Evolutionary conservation across 2,888 invertebrate genomes (phyloP), one percentile per base, ranked within the genome.

Genomic region (Ophion costatus): DNA sequence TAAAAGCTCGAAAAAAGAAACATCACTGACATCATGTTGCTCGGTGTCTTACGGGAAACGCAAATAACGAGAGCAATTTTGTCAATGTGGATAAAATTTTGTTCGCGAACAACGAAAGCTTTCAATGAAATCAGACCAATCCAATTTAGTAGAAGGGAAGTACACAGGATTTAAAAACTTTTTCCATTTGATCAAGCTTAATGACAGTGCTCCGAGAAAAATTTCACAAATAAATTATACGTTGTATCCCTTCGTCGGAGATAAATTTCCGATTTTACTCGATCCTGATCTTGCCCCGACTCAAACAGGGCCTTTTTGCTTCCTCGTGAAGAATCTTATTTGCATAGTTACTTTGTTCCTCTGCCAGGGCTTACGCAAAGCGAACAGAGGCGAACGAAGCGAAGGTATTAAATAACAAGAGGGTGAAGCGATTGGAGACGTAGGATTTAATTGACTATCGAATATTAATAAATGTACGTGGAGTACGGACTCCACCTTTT

Each of bases 391-490:
- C 29, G n/a, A 11, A 29, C 1, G 42, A 45, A 74, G 66, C 14
- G 42, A 14, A n/a, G 22, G 14, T n/a, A 66, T 73, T 59, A n/a
- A 74, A 73, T 66, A 45, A 69, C 38, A n/a, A 59, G 69, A 22
- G 57, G 45, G 45, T 14, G 29, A 51, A 51, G 29, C n/a, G 45
- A 70, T 56, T 14, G 64, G 38, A 38, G 11, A 3, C 3, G 17
- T 38, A 17, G 38, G 42, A 61, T 79, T 56, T 51, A 61, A 70
- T 70, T 70, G 70, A 70, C 59, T 51, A 79, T 70, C 45, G 20
- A 17, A 45, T 78, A 78, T 69, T 78, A 61, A 78, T 78, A 61
- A 70, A 70, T 63, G 70, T 63, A n/a, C 78, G 33, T 29, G 17
- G 51, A 51, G 45, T 11, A 10, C 2, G 11, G 45, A 51, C 51